A percentile compares a stretch with the other conserved stretches of the same genome.
These are phyloP conservation scores for Acronicta aceris DNA, from an alignment of 2,888 invertebrate genomes.

Conservation along the genomic window DNA sequence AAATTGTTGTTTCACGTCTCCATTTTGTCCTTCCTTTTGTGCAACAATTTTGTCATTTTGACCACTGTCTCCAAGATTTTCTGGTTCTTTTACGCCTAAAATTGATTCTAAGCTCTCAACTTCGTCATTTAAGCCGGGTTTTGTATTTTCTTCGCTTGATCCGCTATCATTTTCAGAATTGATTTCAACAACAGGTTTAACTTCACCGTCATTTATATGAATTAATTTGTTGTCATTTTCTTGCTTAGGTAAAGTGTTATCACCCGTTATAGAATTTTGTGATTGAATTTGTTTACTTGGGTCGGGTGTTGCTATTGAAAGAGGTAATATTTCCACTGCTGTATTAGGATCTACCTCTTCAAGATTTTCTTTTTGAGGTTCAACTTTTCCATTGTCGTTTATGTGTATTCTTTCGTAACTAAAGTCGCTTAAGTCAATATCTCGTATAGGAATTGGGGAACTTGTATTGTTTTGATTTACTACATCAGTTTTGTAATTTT, in stretches of 20 bases:
- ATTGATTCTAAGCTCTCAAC: slow-evolving; percentile 67
- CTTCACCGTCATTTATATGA: slow-evolving; percentile 77
- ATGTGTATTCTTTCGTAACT: slow-evolving; percentile 72
- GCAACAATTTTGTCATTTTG: slow-evolving; percentile 60
- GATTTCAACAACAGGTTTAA: slow-evolving; percentile 82
- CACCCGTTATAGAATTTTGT: slow-evolving; percentile 19
- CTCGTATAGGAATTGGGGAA: slow-evolving; percentile 60
- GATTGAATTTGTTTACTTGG: slow-evolving; percentile 36
- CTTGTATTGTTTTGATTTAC: slow-evolving; percentile 19
- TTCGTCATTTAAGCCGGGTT: slow-evolving; percentile 57
- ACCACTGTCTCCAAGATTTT: slow-evolving; percentile 35
- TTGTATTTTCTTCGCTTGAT: slow-evolving; percentile 60
- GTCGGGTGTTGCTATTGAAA: slow-evolving; percentile 47
- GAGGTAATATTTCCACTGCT: slow-evolving; percentile 52
- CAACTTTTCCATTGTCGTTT: slow-evolving; percentile 68
- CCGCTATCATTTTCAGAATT: slow-evolving; percentile 69
- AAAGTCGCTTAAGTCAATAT: slow-evolving; percentile 72
- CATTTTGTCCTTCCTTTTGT: slow-evolving; percentile 53
- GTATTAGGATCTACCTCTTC: slow-evolving; percentile 57
- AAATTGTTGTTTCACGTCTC: slow-evolving; percentile 81
- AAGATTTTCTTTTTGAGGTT: slow-evolving; percentile 60
- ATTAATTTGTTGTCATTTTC: slow-evolving; percentile 59
- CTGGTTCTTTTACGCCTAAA: slow-evolving; percentile 58
- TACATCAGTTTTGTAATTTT: slow-evolving; percentile 18
- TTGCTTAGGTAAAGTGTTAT: slow-evolving; percentile 25